These are phyloP conservation scores for Patella caerulea DNA, from an alignment of 2,888 invertebrate genomes.

Conservation along the genomic window DNA sequence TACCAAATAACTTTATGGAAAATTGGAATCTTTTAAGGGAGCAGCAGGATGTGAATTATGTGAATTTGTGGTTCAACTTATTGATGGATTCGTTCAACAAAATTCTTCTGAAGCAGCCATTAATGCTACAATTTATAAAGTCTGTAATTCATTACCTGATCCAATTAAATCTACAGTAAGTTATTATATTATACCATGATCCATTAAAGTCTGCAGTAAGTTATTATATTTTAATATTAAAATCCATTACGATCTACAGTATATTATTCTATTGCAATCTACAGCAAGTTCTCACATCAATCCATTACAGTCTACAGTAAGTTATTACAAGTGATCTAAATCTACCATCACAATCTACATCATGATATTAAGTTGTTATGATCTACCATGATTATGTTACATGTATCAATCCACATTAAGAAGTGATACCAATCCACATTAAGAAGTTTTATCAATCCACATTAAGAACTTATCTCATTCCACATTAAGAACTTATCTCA, in stretches of 20 bases:
- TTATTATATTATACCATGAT: not conserved
- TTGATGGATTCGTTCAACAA: slow-evolving; percentile 35
- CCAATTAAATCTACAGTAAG: slow-evolving; percentile 36
- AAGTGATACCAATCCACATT: not conserved
- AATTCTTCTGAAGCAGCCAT: slow-evolving; percentile 35
- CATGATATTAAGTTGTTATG: not conserved
- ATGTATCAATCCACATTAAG: not conserved
- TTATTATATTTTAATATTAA: too few relatives aligned
- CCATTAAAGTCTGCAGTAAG: not conserved
- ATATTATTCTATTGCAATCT: not conserved
- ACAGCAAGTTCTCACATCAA: not conserved
- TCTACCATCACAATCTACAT: not conserved
- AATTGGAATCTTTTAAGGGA: slow-evolving; percentile 15
- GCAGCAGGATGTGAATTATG: slow-evolving; percentile 41
- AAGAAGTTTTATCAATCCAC: not conserved
- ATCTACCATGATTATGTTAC: not conserved
- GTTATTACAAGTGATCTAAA: not conserved
- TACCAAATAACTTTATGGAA: too few relatives aligned
- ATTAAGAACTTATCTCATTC: not conserved
- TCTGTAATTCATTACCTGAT: slow-evolving; percentile 40
- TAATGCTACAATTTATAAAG: slow-evolving; percentile 36
- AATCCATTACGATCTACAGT: too few relatives aligned
- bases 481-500: too few relatives aligned
- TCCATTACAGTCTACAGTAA: not conserved
- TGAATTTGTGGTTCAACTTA: slow-evolving; percentile 34